phyloP scores from a whole-genome alignment of 2,888 invertebrate species.

The Odontocerum albicorne region DNA sequence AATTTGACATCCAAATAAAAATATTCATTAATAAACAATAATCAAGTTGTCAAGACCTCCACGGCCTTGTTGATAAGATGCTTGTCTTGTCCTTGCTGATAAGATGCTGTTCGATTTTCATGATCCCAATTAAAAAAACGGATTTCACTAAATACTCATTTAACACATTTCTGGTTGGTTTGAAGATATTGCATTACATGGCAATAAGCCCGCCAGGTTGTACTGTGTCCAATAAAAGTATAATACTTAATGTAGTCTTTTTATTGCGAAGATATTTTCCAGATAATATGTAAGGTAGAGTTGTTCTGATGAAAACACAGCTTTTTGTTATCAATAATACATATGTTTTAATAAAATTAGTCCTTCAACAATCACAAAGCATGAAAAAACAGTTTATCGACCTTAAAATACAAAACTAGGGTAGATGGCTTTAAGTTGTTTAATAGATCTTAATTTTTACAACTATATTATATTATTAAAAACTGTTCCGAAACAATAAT shows the following conservation, averaged over 20 bases:
- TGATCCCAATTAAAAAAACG: too few relatives aligned
- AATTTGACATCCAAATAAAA: background rate
- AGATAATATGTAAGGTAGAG: too few relatives aligned
- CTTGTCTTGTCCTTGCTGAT: too few relatives aligned
- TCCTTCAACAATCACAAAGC: conserved; percentile 24
- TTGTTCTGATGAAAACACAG: conserved; percentile 20
- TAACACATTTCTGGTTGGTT: too few relatives aligned
- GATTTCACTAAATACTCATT: too few relatives aligned
- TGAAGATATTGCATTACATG: too few relatives aligned
- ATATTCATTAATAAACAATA: background rate
- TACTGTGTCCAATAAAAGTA: too few relatives aligned
- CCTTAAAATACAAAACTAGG: conserved; percentile 25
- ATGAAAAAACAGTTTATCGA: conserved; percentile 15
- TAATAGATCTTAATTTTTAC: conserved; percentile 28
- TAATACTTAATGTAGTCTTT: too few relatives aligned
- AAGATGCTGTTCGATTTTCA: too few relatives aligned
- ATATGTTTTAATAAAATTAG: conserved; percentile 29
- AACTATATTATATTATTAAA: conserved; percentile 30
- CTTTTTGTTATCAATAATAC: conserved; percentile 21
- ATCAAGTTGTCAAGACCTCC: background rate
- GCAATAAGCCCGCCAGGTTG: too few relatives aligned
- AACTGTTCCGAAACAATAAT: conserved; percentile 12
- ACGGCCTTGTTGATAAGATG: too few relatives aligned
- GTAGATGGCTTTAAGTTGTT: conserved; percentile 27
- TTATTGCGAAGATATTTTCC: too few relatives aligned